Percentiles rank a stretch among this genome's conserved stretches.
Evolutionary conservation across 2,113 vertebrate genomes (phyloP).

Genomic region (Megaleporinus macrocephalus): DNA sequence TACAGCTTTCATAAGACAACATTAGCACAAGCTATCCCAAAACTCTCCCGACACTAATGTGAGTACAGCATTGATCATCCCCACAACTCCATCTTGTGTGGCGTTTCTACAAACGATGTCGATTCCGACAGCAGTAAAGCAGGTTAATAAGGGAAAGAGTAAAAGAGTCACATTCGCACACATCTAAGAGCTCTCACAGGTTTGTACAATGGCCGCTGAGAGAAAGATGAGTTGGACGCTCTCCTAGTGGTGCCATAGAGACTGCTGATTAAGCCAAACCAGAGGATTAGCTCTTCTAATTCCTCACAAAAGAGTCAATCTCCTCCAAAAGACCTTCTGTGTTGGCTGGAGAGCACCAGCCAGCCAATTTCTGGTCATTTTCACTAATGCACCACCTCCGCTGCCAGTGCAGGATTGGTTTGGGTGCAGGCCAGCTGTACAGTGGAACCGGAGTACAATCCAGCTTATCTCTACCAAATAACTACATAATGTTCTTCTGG

Average conservation of each 20-base stretch:
- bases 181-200: neutral
- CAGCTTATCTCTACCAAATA: neutral
- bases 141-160: neutral
- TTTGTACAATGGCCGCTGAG: neutral
- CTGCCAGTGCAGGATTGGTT: constrained; percentile 18
- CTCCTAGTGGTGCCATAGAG: constrained; percentile 36
- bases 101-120: neutral
- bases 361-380: constrained; percentile 32
- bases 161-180: neutral
- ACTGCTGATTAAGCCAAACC: constrained; percentile 46
- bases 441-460: neutral
- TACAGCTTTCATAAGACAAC: neutral
- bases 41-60: neutral
- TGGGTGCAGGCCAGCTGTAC: constrained; percentile 10
- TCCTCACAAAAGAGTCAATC: constrained; percentile 39
- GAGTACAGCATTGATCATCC: neutral
- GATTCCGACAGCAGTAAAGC: neutral
- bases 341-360: constrained; percentile 12
- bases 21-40: neutral
- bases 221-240: neutral
- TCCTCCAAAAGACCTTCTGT: constrained; percentile 45
- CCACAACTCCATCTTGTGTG: neutral
- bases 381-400: constrained; percentile 21
- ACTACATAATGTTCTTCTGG: neutral
- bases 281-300: constrained; percentile 55